phyloP scores from a whole-genome alignment of 2,113 vertebrate genomes.

The Myotis lucifugus region DNA sequence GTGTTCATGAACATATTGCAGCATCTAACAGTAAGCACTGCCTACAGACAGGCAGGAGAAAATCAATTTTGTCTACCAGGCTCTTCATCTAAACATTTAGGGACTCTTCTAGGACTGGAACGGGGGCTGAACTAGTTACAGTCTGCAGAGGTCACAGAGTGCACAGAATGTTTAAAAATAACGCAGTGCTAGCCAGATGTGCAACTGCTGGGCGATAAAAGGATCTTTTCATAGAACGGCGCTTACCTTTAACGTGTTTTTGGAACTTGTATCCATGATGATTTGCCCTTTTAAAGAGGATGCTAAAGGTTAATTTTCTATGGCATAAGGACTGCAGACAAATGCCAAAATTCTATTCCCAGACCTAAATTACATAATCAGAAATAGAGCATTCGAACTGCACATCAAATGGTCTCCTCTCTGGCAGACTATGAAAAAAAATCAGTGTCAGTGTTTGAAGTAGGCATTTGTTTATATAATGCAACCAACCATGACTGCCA shows the following conservation, averaged over 20 bases:
- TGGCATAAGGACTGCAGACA: constrained; percentile 23
- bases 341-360: constrained; percentile 67
- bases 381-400: constrained; percentile 63
- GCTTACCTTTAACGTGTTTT: not conserved
- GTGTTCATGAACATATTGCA: not conserved
- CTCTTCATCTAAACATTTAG: not conserved
- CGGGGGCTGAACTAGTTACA: not conserved
- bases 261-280: not conserved
- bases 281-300: constrained; percentile 37
- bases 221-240: not conserved
- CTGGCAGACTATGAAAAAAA: constrained; percentile 82
- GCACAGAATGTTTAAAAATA: not conserved
- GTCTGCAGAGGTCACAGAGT: not conserved
- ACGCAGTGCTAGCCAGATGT: not conserved
- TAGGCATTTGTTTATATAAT: constrained; percentile 80
- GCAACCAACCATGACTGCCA: constrained; percentile 80
- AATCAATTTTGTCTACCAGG: not conserved
- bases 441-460: constrained; percentile 78
- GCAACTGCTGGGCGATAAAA: not conserved
- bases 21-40: not conserved
- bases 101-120: not conserved
- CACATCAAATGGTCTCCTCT: constrained; percentile 78
- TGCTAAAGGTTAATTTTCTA: constrained; percentile 56
- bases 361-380: constrained; percentile 67
- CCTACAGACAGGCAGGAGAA: not conserved